Evolutionary conservation across 2,113 vertebrate genomes (phyloP), one percentile per base, ranked within the genome.

Genomic region (Chamaetylas fuelleborni): DNA sequence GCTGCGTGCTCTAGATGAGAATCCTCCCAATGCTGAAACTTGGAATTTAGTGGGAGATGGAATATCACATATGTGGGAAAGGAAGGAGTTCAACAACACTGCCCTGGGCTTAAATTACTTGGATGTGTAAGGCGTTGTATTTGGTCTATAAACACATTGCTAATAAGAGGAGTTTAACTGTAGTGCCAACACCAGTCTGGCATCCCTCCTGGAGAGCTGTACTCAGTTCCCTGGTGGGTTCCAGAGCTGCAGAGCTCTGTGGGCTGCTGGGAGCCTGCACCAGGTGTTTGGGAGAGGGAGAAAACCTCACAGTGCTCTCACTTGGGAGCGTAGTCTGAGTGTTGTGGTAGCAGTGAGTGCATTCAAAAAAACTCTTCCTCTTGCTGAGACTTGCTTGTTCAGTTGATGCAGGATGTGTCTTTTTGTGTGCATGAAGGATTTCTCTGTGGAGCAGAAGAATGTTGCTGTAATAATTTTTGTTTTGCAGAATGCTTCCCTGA

Each of bases 351-450:
- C 18, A 67, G 62, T 2, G 38, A 84, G 25, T 0, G 0, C 1
- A 0, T 74, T 74, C 7, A 51, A 51, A 51, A 51, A 80, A 78
- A 53, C 71, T 73, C 31, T 69, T 91, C 33, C 57, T 81, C 91
- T 78, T 94, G 92, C 76, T 64, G 71, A 43, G 72, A 78, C 95
- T 96, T 91, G 82, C 79, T 86, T 67, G 36, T 91, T 86, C 92
- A 34, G 91, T 89, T 92, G 91, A 85, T 82, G 66, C 26, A 69
- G 62, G 62, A 43, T 10, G 47, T 12, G 67, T 66, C 9, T 47
- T 51, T 66, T n/a, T 19, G 8, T 26, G 36, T 36, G 33, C 31
- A 19, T 66, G 40, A 83, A 36, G 48, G 34, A n/a, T 88, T 93
- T 62, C 69, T 95, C 51, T 92, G 48, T 69, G 71, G 96, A 93